These are phyloP conservation scores for Cichlasoma orientale DNA, from an alignment of 2,797 vertebrate species.

Conservation along the genomic window DNA sequence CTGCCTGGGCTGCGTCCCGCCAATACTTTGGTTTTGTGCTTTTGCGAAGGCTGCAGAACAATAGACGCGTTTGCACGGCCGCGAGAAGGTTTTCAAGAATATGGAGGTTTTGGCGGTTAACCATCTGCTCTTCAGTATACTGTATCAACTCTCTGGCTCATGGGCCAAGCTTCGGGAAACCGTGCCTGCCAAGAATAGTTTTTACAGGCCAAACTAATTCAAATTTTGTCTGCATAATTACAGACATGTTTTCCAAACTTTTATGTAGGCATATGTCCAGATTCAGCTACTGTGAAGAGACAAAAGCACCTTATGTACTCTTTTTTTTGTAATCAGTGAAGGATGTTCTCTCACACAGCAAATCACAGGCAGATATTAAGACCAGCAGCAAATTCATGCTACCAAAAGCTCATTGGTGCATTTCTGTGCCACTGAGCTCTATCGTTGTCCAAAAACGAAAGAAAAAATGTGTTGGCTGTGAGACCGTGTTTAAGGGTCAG, in stretches of 20 bases:
- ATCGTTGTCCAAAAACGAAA: not conserved
- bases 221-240: slow-evolving; percentile 10
- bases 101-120: not conserved
- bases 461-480: not conserved
- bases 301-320: not conserved
- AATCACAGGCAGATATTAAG: not conserved
- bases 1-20: not conserved
- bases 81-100: slow-evolving; percentile 1
- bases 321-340: not conserved
- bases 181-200: slow-evolving; percentile 20
- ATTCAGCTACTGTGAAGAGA: slow-evolving; percentile 4
- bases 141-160: slow-evolving; percentile 16
- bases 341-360: not conserved
- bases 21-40: not conserved
- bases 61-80: not conserved
- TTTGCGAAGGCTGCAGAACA: slow-evolving; percentile 9
- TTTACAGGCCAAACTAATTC: slow-evolving; percentile 9
- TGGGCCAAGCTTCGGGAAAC: slow-evolving; percentile 4
- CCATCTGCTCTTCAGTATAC: not conserved
- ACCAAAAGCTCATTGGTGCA: not conserved
- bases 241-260: slow-evolving; percentile 4
- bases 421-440: not conserved
- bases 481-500: not conserved
- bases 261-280: slow-evolving; percentile 9
- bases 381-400: not conserved